A percentile compares a stretch with the other conserved stretches of the same genome.
phyloP scores from a whole-genome alignment of 2,888 invertebrate species.

The Teleiodes luculella region DNA sequence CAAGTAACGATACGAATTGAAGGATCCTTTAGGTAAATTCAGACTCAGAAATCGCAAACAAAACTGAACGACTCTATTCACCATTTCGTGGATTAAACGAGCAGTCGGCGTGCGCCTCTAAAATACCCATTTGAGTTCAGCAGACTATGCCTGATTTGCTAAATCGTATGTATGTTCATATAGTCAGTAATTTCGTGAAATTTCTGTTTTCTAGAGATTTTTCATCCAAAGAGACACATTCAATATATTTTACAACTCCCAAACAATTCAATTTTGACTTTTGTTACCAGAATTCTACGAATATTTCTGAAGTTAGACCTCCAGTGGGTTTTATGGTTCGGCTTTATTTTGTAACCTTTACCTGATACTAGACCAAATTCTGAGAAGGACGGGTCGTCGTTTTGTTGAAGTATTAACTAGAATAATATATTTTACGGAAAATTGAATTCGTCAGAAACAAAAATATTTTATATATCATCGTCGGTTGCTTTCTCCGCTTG shows the following conservation, averaged over 20 bases:
- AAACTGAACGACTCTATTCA: not conserved
- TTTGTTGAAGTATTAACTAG: no score
- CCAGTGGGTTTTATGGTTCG: no score
- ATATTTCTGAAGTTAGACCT: no score
- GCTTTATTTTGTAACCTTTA: no score
- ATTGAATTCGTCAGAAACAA: no score
- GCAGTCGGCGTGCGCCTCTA: not conserved
- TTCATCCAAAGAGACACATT: not conserved
- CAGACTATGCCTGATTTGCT: slow-evolving; percentile 13
- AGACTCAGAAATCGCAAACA: not conserved
- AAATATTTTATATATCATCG: no score
- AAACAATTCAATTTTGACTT: not conserved
- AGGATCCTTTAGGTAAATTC: not conserved
- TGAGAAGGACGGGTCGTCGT: no score
- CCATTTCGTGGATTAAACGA: not conserved
- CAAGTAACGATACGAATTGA: no score
- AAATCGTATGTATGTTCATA: slow-evolving; percentile 27
- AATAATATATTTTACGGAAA: no score
- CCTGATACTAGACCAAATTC: no score
- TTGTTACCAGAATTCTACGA: not conserved
- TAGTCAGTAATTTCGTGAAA: slow-evolving; percentile 36
- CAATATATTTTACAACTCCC: not conserved
- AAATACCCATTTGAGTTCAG: slow-evolving; percentile 6
- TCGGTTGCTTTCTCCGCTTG: not conserved
- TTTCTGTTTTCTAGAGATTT: slow-evolving; percentile 27